Evolutionary conservation across 2,797 vertebrate genomes (phyloP), one percentile per base, ranked within the genome.

Genomic region (Acanthurus lineatus): DNA sequence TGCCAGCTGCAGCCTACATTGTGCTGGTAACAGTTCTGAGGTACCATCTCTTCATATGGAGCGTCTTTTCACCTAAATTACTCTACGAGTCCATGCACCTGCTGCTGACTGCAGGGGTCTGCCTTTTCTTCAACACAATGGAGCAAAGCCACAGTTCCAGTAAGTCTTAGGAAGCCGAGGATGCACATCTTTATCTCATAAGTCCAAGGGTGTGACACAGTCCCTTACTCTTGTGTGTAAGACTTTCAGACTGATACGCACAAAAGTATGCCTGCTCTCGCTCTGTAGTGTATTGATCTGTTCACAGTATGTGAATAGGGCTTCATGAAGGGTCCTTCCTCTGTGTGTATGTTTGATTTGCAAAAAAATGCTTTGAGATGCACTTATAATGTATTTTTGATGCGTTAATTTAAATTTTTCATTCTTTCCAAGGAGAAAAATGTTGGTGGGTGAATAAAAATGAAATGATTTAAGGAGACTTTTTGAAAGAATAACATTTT

Each of bases 1-100:
- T 97, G 53, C 97, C 98, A 0, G 95, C 95, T 0, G 95, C 95
- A 0, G 82, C 93, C 35, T 99, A 99, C 77, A 79, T 99, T 15
- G 69, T 98, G 69, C 76, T 99, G 90, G 95, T 98, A 10, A 98
- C 97, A 0, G 91, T 89, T 14, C 95, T 99, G 81, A 96, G 98
- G 15, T 97, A 99, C 86, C 98, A 99, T 85, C 94, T 99, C 65
- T 99, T 99, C 91, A 98, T 99, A 88, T 99, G 98, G 98, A 99
- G 97, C 0, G 98, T 99, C 58, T 99, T 99, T 88, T 99, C 98
- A 0, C 98, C 98, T 1, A 99, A 99, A 81, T 93, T 99, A 0
- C 96, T 99, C 5, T 99, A 99, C 0, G 97, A 98, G 90, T 96
- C 96, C 19, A 91, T 96, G 88, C 97, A 96, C 48, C 94, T 97